Evolutionary conservation across 2,888 invertebrate genomes (phyloP).

Genomic region (Galeruca laticollis): DNA sequence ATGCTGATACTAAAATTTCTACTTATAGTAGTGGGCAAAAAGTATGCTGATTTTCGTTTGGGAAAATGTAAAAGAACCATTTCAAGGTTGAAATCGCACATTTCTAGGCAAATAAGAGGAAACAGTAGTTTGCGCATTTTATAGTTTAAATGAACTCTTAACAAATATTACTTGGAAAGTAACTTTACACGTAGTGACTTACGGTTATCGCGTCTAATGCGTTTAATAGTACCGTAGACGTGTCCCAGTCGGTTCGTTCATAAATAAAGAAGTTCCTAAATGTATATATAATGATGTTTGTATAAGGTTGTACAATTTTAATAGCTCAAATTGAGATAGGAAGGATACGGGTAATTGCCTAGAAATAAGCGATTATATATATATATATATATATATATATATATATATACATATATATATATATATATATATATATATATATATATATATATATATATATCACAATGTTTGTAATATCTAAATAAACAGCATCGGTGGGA

Average conservation of each 20-base stretch:
- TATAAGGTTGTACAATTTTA: slow-evolving; percentile 13
- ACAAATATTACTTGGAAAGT: neutral
- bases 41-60: slow-evolving; percentile 26
- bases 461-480: slow-evolving; percentile 26
- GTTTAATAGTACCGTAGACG: neutral
- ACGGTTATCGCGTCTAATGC: neutral
- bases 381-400: slow-evolving; percentile 16
- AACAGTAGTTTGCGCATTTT: neutral
- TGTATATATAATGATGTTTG: slow-evolving; percentile 10
- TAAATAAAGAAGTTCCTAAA: slow-evolving; percentile 23
- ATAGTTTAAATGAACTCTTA: neutral
- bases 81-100: slow-evolving; percentile 18
- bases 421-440: slow-evolving; percentile 15
- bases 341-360: slow-evolving; percentile 11
- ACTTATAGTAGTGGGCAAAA: slow-evolving; percentile 10
- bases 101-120: slow-evolving; percentile 23
- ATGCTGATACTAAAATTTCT: slow-evolving; percentile 11
- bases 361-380: slow-evolving; percentile 25
- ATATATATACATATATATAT: slow-evolving; percentile 15
- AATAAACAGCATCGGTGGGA: slow-evolving; percentile 28
- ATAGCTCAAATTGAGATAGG: slow-evolving; percentile 20
- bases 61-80: slow-evolving; percentile 19
- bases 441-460: slow-evolving; percentile 16
- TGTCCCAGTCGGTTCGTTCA: neutral
- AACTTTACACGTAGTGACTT: no score